Percentiles rank a stretch among this genome's conserved stretches.
Conservation (phyloP, 2,113 vertebrate species). For the Rana temporaria region DNA sequence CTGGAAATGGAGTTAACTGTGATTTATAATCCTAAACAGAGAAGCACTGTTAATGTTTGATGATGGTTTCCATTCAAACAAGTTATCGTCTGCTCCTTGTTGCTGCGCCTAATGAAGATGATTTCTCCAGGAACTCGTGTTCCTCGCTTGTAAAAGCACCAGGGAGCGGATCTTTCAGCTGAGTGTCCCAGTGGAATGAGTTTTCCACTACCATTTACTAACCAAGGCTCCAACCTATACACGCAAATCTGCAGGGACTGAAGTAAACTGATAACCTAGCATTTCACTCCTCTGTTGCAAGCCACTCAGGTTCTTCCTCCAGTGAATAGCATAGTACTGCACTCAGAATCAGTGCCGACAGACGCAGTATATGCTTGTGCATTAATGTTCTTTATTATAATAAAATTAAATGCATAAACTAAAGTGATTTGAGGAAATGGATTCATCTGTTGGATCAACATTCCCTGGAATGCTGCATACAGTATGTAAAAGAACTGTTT, state of each 20-base stretch:
- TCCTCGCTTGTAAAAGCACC: neutral
- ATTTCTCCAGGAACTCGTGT: slow-evolving; percentile 7
- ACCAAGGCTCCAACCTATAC: slow-evolving; percentile 4
- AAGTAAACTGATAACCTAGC: neutral
- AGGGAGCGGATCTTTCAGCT: neutral
- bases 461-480: too few species aligned
- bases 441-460: too few species aligned
- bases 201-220: slow-evolving; percentile 28
- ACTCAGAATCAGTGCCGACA: neutral
- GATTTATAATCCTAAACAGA: too few species aligned
- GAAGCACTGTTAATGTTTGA: too few species aligned
- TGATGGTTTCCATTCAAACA: too few species aligned
- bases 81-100: too few species aligned
- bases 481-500: too few species aligned
- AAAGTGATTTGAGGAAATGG: too few species aligned
- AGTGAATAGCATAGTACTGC: neutral
- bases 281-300: neutral
- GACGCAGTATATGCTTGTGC: neutral
- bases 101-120: neutral
- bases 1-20: too few species aligned
- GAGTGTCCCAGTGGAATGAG: neutral
- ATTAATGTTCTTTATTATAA: too few species aligned
- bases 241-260: slow-evolving; percentile 23
- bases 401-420: too few species aligned
- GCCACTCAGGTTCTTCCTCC: neutral